Evolutionary conservation across 2,113 vertebrate species (phyloP).

Genomic region (Xenopus borealis): DNA sequence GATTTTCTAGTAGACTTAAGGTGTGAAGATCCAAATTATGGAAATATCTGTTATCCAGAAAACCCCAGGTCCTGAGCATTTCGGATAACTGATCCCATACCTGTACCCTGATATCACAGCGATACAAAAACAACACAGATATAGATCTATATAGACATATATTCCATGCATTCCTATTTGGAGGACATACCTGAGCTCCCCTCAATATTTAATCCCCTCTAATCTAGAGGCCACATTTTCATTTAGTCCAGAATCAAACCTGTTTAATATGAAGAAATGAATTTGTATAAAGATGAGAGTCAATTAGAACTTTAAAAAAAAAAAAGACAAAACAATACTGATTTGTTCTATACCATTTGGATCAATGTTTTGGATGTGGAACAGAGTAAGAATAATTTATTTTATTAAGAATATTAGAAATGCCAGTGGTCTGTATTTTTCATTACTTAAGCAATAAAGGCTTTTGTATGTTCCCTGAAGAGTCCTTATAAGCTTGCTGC

Average conservation of each 20-base stretch:
- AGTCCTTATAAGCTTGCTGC: constrained; percentile 24
- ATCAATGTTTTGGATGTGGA: not conserved
- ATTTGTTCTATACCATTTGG: not conserved
- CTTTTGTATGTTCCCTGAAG: constrained; percentile 13
- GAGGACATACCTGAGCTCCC: constrained; percentile 28
- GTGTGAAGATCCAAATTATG: too few relatives aligned
- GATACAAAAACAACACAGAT: not conserved
- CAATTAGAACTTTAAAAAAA: not conserved
- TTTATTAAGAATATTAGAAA: not conserved
- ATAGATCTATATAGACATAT: not conserved
- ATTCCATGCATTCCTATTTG: not conserved
- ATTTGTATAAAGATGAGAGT: too few relatives aligned
- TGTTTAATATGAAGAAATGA: constrained; percentile 2
- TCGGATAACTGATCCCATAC: too few relatives aligned
- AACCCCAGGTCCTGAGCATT: too few relatives aligned
- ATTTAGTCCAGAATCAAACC: not conserved
- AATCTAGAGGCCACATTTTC: too few relatives aligned
- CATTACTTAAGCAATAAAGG: constrained; percentile 12
- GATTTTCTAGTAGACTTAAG: too few relatives aligned
- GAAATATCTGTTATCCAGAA: too few relatives aligned
- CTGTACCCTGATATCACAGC: not conserved
- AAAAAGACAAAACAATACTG: not conserved
- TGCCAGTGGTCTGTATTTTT: not conserved
- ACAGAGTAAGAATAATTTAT: not conserved
- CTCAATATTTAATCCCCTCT: not conserved